phyloP scores from a whole-genome alignment of 2,113 vertebrate species.

The Mormyrus lacerda region DNA sequence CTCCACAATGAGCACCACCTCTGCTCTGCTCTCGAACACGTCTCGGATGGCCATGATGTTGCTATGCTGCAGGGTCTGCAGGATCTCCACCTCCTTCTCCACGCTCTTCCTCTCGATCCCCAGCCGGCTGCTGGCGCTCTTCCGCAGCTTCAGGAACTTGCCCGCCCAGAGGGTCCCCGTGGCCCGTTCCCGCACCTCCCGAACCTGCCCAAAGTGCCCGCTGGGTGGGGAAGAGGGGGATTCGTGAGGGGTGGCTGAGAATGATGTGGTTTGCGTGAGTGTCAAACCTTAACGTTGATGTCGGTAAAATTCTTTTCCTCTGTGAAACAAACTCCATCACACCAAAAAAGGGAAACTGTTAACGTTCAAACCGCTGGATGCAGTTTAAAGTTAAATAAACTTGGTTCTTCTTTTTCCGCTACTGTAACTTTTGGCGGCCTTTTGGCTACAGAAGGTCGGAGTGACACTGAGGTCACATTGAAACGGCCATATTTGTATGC shows the following conservation, averaged over 20 bases:
- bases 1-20: constrained; percentile 53
- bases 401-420: neutral
- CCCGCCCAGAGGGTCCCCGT: constrained; percentile 38
- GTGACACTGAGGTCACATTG: neutral
- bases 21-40: constrained; percentile 49
- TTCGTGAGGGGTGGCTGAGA: neutral
- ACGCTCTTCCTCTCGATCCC: constrained; percentile 38
- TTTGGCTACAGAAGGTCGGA: neutral
- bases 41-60: constrained; percentile 44
- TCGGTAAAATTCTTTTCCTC: neutral
- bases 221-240: constrained; percentile 20
- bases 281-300: neutral
- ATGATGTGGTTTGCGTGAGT: neutral
- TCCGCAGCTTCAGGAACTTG: constrained; percentile 39
- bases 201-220: constrained; percentile 49
- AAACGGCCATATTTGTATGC: neutral
- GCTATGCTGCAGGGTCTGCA: constrained; percentile 46
- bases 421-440: neutral
- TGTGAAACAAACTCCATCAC: neutral
- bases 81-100: constrained; percentile 45
- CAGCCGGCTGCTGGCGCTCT: constrained; percentile 37
- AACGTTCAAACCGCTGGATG: neutral
- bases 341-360: neutral
- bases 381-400: neutral
- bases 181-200: constrained; percentile 37